Percentiles rank a stretch among this genome's conserved stretches.
These are phyloP conservation scores for Odontothrips loti DNA, from an alignment of 2,888 invertebrate species.

Conservation along the genomic window DNA sequence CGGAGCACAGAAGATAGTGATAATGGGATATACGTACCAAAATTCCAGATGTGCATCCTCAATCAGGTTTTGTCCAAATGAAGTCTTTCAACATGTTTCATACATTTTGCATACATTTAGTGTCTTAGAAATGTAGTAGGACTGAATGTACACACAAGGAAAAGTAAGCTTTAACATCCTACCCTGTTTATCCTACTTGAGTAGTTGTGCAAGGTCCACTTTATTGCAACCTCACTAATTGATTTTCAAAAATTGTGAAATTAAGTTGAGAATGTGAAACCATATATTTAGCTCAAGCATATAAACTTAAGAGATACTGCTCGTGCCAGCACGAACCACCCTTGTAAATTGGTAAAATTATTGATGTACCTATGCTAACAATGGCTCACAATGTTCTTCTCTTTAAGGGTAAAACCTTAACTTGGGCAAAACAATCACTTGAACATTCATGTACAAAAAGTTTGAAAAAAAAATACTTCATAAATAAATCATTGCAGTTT, in stretches of 20 bases:
- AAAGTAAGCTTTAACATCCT: not conserved
- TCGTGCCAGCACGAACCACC: not conserved
- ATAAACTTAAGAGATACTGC: not conserved
- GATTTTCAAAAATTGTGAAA: not conserved
- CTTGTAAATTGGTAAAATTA: not conserved
- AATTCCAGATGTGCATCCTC: not conserved
- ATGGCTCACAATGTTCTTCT: not conserved
- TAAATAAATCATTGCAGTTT: not conserved
- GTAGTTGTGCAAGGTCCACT: not conserved
- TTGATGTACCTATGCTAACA: not conserved
- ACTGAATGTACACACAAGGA: not conserved
- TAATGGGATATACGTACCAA: not conserved
- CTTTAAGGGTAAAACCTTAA: no score
- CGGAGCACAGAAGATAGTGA: not conserved
- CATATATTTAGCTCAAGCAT: not conserved
- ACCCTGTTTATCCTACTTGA: constrained; percentile 5
- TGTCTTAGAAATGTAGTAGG: not conserved
- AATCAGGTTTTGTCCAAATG: not conserved
- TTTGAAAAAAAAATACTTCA: not conserved
- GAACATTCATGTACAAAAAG: not conserved
- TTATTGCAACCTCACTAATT: constrained; percentile 16
- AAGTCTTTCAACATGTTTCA: not conserved
- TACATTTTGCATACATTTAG: not conserved
- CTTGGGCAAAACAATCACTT: not conserved
- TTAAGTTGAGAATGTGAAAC: not conserved